Conservation (phyloP, 2,113 vertebrate genomes). For the Pterocles burchelli region DNA sequence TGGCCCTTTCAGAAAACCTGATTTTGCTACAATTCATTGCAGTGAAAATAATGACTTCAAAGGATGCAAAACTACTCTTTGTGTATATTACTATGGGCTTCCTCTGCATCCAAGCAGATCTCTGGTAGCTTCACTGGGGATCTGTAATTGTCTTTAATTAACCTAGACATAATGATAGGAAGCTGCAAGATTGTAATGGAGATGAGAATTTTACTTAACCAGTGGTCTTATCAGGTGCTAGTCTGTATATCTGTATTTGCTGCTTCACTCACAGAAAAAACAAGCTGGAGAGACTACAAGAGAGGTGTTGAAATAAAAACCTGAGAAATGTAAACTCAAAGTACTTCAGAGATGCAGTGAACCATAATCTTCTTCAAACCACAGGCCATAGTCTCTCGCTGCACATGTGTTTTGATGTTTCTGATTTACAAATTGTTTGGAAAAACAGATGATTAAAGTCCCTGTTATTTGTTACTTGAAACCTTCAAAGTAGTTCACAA, state of each 20-base stretch:
- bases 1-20: background rate
- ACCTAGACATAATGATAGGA: constrained; percentile 5
- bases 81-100: background rate
- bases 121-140: background rate
- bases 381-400: constrained; percentile 7
- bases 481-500: constrained; percentile 20
- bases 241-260: background rate
- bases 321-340: background rate
- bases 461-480: constrained; percentile 45
- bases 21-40: background rate
- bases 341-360: constrained; percentile 27
- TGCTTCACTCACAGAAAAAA: background rate
- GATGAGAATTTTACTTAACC: constrained; percentile 13
- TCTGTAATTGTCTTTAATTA: constrained; percentile 32
- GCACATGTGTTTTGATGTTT: constrained; percentile 14
- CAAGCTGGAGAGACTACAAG: background rate
- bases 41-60: background rate
- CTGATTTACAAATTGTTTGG: constrained; percentile 66
- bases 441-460: constrained; percentile 49
- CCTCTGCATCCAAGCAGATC: background rate
- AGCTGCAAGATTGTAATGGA: background rate
- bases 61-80: background rate
- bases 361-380: constrained; percentile 19
- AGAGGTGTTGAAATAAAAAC: constrained; percentile 22
- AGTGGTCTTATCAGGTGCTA: background rate